Evolutionary conservation across 2,113 vertebrate genomes (phyloP).

Genomic region (Ophiodon elongatus): DNA sequence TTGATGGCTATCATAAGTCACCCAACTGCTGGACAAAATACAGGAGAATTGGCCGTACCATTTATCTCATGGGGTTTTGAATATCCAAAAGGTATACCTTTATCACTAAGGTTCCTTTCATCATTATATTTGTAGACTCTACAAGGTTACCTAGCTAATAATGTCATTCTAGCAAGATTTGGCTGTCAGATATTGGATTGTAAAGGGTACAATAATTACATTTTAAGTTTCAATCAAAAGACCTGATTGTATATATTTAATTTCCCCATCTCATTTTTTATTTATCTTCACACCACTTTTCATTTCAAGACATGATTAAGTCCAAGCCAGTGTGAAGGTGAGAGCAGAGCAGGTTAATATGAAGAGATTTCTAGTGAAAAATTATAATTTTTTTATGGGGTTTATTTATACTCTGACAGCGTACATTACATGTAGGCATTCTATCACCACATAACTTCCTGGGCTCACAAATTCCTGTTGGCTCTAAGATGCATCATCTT

Average conservation of each 20-base stretch:
- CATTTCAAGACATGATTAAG: slow-evolving; percentile 60
- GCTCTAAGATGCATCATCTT: slow-evolving; percentile 7
- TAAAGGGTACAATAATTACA: slow-evolving; percentile 48
- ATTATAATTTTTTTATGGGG: slow-evolving; percentile 30
- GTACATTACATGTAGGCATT: slow-evolving; percentile 28
- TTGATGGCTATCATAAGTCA: slow-evolving; percentile 76
- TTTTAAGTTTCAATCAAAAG: slow-evolving; percentile 55
- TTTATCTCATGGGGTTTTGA: slow-evolving; percentile 51
- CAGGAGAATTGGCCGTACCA: slow-evolving; percentile 51
- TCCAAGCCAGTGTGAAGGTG: slow-evolving; percentile 35
- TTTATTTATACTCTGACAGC: slow-evolving; percentile 52
- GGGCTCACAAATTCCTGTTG: slow-evolving; percentile 8
- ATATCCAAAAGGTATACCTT: slow-evolving; percentile 57
- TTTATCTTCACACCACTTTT: slow-evolving; percentile 56
- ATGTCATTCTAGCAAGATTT: slow-evolving; percentile 45
- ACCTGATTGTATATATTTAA: slow-evolving; percentile 38
- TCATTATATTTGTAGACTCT: slow-evolving; percentile 27
- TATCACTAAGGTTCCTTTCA: slow-evolving; percentile 28
- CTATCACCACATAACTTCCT: slow-evolving; percentile 22
- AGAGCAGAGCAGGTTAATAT: slow-evolving; percentile 39
- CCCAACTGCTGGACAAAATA: slow-evolving; percentile 64
- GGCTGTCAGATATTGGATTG: slow-evolving; percentile 16
- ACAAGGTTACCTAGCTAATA: slow-evolving; percentile 46
- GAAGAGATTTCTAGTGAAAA: slow-evolving; percentile 39
- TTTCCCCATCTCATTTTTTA: slow-evolving; percentile 40